Percentiles rank a stretch among this genome's conserved stretches.
phyloP scores from a whole-genome alignment of 2,888 invertebrate genomes.

The Drosophila fulvimacula region DNA sequence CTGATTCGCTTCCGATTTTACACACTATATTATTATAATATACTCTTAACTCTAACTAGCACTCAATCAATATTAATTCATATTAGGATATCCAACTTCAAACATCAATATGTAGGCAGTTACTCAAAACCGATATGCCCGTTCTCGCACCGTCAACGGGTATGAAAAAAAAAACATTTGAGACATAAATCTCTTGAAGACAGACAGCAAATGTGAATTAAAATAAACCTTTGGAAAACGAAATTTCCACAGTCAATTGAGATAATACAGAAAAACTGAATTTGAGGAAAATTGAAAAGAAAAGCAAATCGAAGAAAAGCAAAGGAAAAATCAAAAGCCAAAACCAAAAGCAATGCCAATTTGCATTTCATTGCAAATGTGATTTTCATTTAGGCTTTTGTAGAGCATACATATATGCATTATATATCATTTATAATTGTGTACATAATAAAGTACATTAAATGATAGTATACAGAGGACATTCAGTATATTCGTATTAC shows the following conservation, averaged over 20 bases:
- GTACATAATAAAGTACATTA: neutral
- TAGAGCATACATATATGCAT: constrained; percentile 10
- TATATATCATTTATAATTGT: constrained; percentile 1
- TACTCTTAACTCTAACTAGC: neutral
- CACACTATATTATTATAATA: no score
- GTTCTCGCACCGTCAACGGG: neutral
- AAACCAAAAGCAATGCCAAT: constrained; percentile 23
- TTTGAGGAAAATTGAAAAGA: constrained; percentile 3
- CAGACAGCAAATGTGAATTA: constrained; percentile 13
- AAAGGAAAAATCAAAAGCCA: neutral
- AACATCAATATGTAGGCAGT: neutral
- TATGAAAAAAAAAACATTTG: neutral
- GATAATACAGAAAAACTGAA: constrained; percentile 9
- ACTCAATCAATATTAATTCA: neutral
- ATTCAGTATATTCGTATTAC: constrained; percentile 31
- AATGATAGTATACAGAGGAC: neutral
- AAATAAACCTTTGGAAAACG: constrained; percentile 26
- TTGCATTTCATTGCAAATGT: constrained; percentile 54
- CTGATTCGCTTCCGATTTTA: neutral
- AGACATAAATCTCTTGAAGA: constrained; percentile 35
- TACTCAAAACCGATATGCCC: neutral
- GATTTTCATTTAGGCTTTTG: constrained; percentile 44
- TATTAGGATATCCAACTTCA: neutral
- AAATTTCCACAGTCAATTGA: constrained; percentile 9
- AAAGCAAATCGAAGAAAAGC: constrained; percentile 16